Conservation (phyloP, 2,888 invertebrate genomes). For the Coelinius sp. region DNA sequence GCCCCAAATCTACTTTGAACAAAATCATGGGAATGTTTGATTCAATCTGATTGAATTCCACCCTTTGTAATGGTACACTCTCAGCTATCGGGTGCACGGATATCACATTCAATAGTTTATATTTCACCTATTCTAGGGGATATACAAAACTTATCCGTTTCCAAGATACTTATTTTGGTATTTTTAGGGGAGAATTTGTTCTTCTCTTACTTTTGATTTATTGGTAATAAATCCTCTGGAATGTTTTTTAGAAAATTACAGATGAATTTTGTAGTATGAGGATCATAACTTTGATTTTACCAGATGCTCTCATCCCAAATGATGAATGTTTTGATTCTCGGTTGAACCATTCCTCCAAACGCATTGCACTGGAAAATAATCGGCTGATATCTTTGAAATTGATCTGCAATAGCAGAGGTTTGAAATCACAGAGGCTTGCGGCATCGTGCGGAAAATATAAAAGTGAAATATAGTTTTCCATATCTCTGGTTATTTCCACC, state of each 20-base stretch:
- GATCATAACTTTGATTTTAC: too few relatives aligned
- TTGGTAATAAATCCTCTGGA: slow-evolving; percentile 28
- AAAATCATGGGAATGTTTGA: not conserved
- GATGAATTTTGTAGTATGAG: too few relatives aligned
- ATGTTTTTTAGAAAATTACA: too few relatives aligned
- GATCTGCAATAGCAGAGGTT: slow-evolving; percentile 36
- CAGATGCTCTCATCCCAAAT: too few relatives aligned
- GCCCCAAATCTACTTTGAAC: not conserved
- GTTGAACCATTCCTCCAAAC: too few relatives aligned
- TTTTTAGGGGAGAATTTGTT: too few relatives aligned
- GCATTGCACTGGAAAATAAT: too few relatives aligned
- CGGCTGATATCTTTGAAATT: slow-evolving; percentile 38
- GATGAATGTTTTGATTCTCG: too few relatives aligned
- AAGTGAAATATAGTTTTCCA: slow-evolving; percentile 43
- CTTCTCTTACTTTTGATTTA: slow-evolving; percentile 25
- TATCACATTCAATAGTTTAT: slow-evolving; percentile 14
- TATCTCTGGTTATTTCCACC: slow-evolving; percentile 30
- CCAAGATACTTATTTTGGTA: not conserved
- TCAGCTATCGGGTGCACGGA: not conserved
- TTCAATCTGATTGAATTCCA: slow-evolving; percentile 15
- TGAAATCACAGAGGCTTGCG: not conserved
- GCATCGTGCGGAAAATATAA: slow-evolving; percentile 43
- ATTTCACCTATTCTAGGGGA: not conserved
- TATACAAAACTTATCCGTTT: not conserved
- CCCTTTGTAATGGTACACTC: slow-evolving; percentile 5